phyloP scores from a whole-genome alignment of 2,113 vertebrate species.

The Anthoscopus minutus region DNA sequence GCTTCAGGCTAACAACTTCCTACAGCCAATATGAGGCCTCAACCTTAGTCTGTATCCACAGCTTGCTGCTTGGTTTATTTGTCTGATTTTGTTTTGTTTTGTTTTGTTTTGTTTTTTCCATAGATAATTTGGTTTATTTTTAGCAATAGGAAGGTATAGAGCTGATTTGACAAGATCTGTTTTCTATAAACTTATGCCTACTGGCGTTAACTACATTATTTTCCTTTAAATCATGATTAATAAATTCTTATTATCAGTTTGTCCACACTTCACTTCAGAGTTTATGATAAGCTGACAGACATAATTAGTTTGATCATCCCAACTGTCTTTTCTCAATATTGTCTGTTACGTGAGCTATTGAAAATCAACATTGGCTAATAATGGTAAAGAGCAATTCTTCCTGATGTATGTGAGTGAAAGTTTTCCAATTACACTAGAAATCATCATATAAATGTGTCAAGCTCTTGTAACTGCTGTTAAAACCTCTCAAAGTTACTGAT shows the following conservation, averaged over 20 bases:
- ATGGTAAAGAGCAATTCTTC: not conserved
- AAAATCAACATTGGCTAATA: not conserved
- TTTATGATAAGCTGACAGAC: not conserved
- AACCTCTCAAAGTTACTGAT: not conserved
- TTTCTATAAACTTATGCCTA: not conserved
- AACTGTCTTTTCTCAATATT: not conserved
- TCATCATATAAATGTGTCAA: not conserved
- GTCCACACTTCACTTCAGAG: not conserved
- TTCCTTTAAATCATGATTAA: not conserved
- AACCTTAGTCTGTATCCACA: too few relatives aligned
- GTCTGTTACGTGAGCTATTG: not conserved
- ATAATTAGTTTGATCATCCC: not conserved
- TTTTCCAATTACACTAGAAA: not conserved
- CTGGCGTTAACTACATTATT: not conserved
- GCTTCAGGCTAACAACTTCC: not conserved
- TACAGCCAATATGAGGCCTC: accelerated
- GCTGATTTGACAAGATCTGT: not conserved
- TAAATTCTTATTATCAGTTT: not conserved
- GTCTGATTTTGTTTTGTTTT: not conserved
- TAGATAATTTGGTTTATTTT: not conserved
- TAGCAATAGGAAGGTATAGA: not conserved
- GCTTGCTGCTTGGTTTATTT: not conserved
- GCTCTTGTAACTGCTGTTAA: not conserved
- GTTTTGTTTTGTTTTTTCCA: not conserved
- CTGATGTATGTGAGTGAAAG: not conserved